Evolutionary conservation across 2,888 invertebrate species (phyloP).

Genomic region (Peribatodes rhomboidaria): DNA sequence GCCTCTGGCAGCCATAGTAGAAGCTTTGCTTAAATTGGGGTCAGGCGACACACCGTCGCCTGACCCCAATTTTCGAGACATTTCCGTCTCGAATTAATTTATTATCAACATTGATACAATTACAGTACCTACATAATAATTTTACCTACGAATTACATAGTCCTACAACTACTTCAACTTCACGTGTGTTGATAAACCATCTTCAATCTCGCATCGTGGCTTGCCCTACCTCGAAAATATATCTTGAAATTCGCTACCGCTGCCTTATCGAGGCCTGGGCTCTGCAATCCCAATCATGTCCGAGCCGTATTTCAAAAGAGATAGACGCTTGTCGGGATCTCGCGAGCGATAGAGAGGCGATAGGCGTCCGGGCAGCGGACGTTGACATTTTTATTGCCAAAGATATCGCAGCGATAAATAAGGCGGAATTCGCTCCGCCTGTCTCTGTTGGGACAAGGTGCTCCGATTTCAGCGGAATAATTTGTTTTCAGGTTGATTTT

Average conservation of each 20-base stretch:
- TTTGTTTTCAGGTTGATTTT: conserved; percentile 12
- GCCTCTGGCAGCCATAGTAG: too few species aligned
- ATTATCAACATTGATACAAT: too few species aligned
- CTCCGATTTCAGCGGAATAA: conserved; percentile 30
- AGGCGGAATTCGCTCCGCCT: conserved; percentile 56
- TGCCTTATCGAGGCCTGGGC: conserved; percentile 39
- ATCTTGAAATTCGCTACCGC: conserved; percentile 42
- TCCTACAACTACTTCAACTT: neutral
- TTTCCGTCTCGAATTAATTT: too few species aligned
- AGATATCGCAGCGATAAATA: conserved; percentile 76
- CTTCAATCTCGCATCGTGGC: conserved; percentile 16
- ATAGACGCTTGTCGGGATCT: conserved; percentile 56
- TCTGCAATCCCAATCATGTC: conserved; percentile 52
- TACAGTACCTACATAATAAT: too few species aligned
- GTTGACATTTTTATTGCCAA: conserved; percentile 79
- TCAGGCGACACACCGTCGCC: too few species aligned
- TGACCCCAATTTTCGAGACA: too few species aligned
- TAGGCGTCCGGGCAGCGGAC: conserved; percentile 61
- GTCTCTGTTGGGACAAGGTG: conserved; percentile 40
- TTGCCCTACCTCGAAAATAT: conserved; percentile 33
- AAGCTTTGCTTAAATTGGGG: too few species aligned
- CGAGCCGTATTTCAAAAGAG: conserved; percentile 56
- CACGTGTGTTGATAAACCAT: conserved; percentile 4
- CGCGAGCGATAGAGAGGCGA: conserved; percentile 58
- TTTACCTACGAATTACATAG: too few species aligned